phyloP scores from a whole-genome alignment of 2,888 invertebrate genomes.

The Rotaria sp. region DNA sequence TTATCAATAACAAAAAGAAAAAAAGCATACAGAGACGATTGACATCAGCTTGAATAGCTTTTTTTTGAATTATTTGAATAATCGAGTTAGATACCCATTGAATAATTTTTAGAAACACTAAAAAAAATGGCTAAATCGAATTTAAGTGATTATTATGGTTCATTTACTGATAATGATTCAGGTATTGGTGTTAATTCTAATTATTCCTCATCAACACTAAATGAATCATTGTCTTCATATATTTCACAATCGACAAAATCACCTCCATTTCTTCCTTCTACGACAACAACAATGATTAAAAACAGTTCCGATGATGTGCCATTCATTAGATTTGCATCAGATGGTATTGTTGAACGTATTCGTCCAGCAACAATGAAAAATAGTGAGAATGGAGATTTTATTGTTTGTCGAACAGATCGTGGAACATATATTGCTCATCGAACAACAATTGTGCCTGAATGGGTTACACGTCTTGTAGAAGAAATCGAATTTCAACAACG shows the following conservation, averaged over 20 bases:
- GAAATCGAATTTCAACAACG: background rate
- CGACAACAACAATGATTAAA: background rate
- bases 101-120: background rate
- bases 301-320: background rate
- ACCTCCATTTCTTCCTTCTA: background rate
- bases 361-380: background rate
- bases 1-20: too few species aligned
- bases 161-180: background rate
- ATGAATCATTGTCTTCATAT: background rate
- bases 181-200: background rate
- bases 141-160: background rate
- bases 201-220: background rate
- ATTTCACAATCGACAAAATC: background rate
- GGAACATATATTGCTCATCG: background rate
- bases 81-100: background rate
- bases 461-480: background rate
- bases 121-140: background rate
- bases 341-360: background rate
- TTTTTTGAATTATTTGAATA: too few species aligned
- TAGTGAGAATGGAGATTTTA: background rate
- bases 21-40: background rate
- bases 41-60: background rate
- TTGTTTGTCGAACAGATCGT: background rate
- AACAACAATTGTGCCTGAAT: background rate
- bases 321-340: background rate